A percentile compares a stretch with the other conserved stretches of the same genome.
Evolutionary conservation across 2,888 invertebrate genomes (phyloP).

Genomic region (Calephelis perditalis): DNA sequence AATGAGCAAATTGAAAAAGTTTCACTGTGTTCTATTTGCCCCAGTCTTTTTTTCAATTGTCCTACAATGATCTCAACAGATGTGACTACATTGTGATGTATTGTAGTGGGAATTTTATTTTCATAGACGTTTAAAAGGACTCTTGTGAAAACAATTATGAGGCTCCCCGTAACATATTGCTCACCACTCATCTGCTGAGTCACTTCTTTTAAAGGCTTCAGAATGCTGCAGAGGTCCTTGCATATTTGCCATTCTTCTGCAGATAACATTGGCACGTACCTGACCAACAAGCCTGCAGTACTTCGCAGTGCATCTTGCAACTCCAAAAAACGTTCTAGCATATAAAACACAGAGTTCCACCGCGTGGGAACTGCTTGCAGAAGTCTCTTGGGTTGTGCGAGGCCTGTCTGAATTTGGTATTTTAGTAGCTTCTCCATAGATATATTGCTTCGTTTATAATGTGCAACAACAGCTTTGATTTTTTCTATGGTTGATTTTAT

Average conservation of each 20-base stretch:
- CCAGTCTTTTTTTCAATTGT: background rate
- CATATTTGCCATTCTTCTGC: conserved; percentile 5
- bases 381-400: background rate
- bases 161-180: conserved; percentile 5
- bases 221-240: background rate
- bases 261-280: background rate
- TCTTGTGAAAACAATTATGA: conserved; percentile 3
- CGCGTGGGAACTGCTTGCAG: background rate
- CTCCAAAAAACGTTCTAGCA: too few relatives aligned
- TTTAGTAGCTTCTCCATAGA: background rate
- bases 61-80: background rate
- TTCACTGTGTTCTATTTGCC: background rate
- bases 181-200: conserved; percentile 6
- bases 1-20: background rate
- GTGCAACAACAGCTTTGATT: too few relatives aligned
- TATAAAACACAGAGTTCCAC: too few relatives aligned
- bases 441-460: too few relatives aligned
- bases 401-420: background rate
- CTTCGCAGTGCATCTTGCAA: too few relatives aligned
- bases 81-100: background rate
- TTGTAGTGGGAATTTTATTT: background rate
- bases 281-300: background rate
- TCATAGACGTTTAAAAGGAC: conserved; percentile 1
- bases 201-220: background rate
- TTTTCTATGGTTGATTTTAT: background rate